Evolutionary conservation across 2,888 invertebrate species (phyloP).

Genomic region (Muschampia plurimacula): DNA sequence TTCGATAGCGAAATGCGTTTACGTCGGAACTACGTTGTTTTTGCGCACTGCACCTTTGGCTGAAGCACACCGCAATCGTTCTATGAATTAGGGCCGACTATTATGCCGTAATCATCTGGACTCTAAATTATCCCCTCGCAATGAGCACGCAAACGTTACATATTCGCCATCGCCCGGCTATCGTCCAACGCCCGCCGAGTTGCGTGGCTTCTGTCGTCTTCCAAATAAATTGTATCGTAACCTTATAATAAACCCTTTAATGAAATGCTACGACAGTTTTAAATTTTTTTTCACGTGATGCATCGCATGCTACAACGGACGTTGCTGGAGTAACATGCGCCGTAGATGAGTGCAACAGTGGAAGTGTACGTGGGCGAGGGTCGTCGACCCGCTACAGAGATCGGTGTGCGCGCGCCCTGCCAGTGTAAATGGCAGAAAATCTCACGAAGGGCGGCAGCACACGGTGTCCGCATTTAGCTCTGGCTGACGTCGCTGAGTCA

Average conservation of each 20-base stretch:
- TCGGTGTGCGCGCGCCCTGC: constrained; percentile 70
- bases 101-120: constrained; percentile 63
- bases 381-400: constrained; percentile 78
- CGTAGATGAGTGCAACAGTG: constrained; percentile 72
- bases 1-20: constrained; percentile 58
- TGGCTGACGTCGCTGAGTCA: constrained; percentile 82
- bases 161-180: constrained; percentile 45
- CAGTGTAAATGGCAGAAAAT: constrained; percentile 79
- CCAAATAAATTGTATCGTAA: constrained; percentile 18
- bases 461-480: constrained; percentile 84
- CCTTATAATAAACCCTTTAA: constrained; percentile 19
- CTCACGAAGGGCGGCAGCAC: constrained; percentile 81
- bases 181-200: constrained; percentile 38
- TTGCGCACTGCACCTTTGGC: constrained; percentile 77
- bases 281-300: constrained; percentile 17
- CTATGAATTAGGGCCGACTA: constrained; percentile 62
- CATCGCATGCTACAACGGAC: constrained; percentile 15
- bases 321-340: constrained; percentile 40
- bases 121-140: constrained; percentile 59
- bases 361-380: constrained; percentile 70
- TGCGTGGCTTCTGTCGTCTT: constrained; percentile 8
- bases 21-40: constrained; percentile 61
- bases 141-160: constrained; percentile 49
- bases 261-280: constrained; percentile 16
- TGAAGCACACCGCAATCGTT: constrained; percentile 56